These are phyloP conservation scores for Spicauda simplicius DNA, from an alignment of 2,888 invertebrate species.

Conservation along the genomic window DNA sequence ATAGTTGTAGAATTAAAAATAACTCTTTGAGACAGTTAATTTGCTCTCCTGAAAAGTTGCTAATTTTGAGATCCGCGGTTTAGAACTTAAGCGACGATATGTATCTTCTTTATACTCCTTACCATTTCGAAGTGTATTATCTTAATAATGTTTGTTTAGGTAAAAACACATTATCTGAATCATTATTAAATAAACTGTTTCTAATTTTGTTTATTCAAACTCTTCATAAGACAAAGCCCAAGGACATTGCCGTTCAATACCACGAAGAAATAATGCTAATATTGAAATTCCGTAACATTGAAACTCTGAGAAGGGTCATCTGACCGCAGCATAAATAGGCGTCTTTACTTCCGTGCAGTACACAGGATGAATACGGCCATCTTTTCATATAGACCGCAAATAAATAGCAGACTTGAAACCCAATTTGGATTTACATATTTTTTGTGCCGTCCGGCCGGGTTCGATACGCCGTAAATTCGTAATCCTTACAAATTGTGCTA, in stretches of 20 bases:
- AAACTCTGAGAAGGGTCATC: constrained; percentile 31
- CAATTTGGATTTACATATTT: constrained; percentile 54
- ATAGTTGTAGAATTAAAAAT: too few species aligned
- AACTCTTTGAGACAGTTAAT: too few species aligned
- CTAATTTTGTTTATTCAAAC: too few species aligned
- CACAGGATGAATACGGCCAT: constrained; percentile 23
- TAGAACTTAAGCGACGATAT: too few species aligned
- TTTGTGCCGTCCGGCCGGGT: constrained; percentile 2
- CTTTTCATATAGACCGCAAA: constrained; percentile 44
- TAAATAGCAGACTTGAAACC: constrained; percentile 51
- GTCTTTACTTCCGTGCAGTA: constrained; percentile 30
- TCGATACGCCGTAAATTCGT: constrained; percentile 22
- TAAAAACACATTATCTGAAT: too few species aligned
- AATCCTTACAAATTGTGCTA: not conserved
- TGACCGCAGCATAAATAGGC: constrained; percentile 30
- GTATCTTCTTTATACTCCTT: too few species aligned
- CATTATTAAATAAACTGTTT: too few species aligned
- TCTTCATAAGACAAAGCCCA: not conserved
- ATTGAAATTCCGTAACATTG: constrained; percentile 18
- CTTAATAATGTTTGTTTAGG: too few species aligned
- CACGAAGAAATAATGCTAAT: constrained; percentile 17
- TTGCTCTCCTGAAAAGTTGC: too few species aligned
- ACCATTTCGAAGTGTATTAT: too few species aligned
- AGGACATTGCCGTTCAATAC: not conserved
- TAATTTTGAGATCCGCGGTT: too few species aligned